phyloP scores from a whole-genome alignment of 1,140 invertebrate genomes.

The Bombus soroeensis region DNA sequence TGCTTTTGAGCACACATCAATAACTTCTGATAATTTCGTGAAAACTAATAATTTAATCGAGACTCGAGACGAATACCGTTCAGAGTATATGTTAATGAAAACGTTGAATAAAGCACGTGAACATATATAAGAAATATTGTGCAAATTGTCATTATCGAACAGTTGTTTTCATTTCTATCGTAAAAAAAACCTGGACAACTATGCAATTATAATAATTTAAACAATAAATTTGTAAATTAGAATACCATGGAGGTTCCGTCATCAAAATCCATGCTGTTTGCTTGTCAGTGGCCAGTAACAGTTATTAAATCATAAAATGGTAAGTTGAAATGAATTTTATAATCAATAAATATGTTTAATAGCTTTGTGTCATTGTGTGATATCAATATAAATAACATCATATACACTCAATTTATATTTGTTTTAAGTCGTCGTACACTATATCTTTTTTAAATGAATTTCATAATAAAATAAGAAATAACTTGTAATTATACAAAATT shows the following conservation, averaged over 20 bases:
- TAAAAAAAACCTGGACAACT: background rate
- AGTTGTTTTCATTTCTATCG: background rate
- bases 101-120: background rate
- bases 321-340: slow-evolving; percentile 35
- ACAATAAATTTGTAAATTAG: slow-evolving; percentile 47
- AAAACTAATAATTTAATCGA: slow-evolving; percentile 32
- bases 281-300: slow-evolving; percentile 62
- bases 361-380: background rate
- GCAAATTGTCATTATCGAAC: background rate
- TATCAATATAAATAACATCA: background rate
- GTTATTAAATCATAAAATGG: slow-evolving; percentile 68
- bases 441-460: background rate
- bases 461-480: background rate
- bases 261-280: slow-evolving; percentile 54
- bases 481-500: background rate
- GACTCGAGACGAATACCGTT: background rate
- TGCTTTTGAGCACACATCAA: slow-evolving; percentile 23
- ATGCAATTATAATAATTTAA: slow-evolving; percentile 49
- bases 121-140: background rate
- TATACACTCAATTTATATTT: background rate
- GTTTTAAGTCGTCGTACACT: background rate
- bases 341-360: background rate
- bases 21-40: slow-evolving; percentile 11
- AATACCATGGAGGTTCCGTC: slow-evolving; percentile 66
- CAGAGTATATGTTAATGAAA: slow-evolving; percentile 10